A percentile compares a stretch with the other conserved stretches of the same genome.
Conservation (phyloP, 2,888 invertebrate species). For the Oegoconia quadripuncta region DNA sequence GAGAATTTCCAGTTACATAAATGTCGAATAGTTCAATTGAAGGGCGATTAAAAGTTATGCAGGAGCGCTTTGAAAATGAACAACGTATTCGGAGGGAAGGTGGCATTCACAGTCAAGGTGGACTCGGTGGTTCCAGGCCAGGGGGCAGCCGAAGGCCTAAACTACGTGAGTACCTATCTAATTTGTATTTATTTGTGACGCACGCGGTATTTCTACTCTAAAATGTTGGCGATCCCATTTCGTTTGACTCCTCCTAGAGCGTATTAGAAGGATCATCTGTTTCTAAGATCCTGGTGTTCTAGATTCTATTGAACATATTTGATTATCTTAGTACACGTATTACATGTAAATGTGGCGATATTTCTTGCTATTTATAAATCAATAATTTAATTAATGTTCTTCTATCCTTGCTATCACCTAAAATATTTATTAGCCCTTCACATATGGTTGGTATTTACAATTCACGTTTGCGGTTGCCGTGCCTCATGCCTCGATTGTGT, state of each 20-base stretch:
- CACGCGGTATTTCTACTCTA: neutral
- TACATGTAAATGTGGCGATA: no score
- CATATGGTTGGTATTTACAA: no score
- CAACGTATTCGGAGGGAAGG: constrained; percentile 81
- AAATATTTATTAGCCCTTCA: no score
- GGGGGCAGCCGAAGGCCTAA: constrained; percentile 81
- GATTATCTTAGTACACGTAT: no score
- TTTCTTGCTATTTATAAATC: no score
- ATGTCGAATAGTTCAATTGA: constrained; percentile 87
- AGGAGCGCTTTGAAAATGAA: constrained; percentile 85
- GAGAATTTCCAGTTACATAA: constrained; percentile 45
- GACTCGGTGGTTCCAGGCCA: constrained; percentile 68
- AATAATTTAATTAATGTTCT: no score
- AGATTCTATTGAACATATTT: neutral
- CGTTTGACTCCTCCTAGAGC: no score
- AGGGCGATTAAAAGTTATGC: constrained; percentile 89
- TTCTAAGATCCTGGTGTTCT: constrained; percentile 6
- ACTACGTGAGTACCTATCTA: constrained; percentile 76
- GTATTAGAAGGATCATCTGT: neutral
- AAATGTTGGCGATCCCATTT: no score
- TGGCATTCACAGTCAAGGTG: constrained; percentile 77
- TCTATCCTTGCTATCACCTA: no score
- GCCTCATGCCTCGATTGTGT: constrained; percentile 30
- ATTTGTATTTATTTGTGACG: constrained; percentile 5
- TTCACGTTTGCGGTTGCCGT: constrained; percentile 25